A percentile compares a stretch with the other conserved stretches of the same genome.
Conservation (phyloP, 2,797 vertebrate genomes). For the Spheniscus humboldti region DNA sequence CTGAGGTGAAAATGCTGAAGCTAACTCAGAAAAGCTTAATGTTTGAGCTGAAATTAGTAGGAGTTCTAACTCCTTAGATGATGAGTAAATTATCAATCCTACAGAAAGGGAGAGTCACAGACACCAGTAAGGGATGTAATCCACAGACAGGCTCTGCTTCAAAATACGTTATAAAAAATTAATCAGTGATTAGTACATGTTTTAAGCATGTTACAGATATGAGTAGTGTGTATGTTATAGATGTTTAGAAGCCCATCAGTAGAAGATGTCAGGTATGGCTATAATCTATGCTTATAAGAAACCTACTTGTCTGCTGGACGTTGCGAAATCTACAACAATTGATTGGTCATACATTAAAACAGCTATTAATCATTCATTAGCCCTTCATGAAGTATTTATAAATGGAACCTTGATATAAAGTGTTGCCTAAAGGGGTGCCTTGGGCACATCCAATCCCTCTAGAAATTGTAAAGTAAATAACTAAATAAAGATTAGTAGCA, state of each 20-base stretch:
- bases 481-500: conserved; percentile 40
- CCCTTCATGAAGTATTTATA: conserved; percentile 62
- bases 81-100: not conserved
- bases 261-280: conserved; percentile 53
- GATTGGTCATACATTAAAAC: conserved; percentile 62
- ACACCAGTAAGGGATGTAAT: not conserved
- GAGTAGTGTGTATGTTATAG: conserved; percentile 61
- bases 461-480: conserved; percentile 47
- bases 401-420: conserved; percentile 65
- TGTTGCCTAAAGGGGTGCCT: conserved; percentile 47
- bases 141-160: not conserved
- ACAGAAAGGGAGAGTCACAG: not conserved
- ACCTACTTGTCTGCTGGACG: conserved; percentile 26
- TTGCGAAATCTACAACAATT: conserved; percentile 41
- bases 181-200: conserved; percentile 53
- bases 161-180: conserved; percentile 50
- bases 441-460: conserved; percentile 27
- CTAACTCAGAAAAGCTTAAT: not conserved
- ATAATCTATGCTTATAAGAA: conserved; percentile 60
- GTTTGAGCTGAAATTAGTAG: not conserved
- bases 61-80: not conserved
- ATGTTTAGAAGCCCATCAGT: conserved; percentile 54
- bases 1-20: not conserved
- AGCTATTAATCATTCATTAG: conserved; percentile 67
- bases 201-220: conserved; percentile 64